These are phyloP conservation scores for Grapholita molesta DNA, from an alignment of 1,140 invertebrate genomes.

Conservation along the genomic window DNA sequence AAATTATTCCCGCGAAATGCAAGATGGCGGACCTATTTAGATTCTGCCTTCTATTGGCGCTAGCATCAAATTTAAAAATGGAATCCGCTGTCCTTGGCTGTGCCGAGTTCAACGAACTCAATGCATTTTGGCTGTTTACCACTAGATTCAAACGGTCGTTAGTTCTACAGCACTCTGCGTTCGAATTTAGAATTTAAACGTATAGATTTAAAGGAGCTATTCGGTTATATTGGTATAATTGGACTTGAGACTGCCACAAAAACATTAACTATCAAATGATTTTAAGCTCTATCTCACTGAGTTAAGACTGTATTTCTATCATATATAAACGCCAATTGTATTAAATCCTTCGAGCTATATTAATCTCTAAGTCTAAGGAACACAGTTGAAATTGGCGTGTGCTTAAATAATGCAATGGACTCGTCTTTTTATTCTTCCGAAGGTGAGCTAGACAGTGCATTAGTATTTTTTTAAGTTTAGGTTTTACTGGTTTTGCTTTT, in stretches of 20 bases:
- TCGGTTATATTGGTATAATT: slow-evolving; percentile 27
- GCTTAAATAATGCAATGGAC: not conserved
- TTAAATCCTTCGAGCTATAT: not conserved
- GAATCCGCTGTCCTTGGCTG: slow-evolving; percentile 75
- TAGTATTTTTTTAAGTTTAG: slow-evolving; percentile 14
- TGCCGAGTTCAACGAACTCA: slow-evolving; percentile 70
- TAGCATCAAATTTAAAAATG: slow-evolving; percentile 74
- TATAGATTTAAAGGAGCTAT: slow-evolving; percentile 28
- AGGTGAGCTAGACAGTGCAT: slow-evolving; percentile 14
- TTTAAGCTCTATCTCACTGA: slow-evolving; percentile 30
- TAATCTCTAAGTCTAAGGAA: not conserved
- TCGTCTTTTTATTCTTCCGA: not conserved
- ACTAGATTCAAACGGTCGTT: slow-evolving; percentile 42
- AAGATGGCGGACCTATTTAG: slow-evolving; percentile 48
- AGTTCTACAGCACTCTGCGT: slow-evolving; percentile 26
- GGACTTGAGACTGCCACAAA: slow-evolving; percentile 32
- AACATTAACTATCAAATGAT: slow-evolving; percentile 35
- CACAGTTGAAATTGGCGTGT: not conserved
- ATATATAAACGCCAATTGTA: not conserved
- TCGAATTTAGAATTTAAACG: slow-evolving; percentile 38
- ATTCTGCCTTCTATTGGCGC: slow-evolving; percentile 57
- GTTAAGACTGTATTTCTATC: not conserved
- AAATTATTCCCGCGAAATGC: slow-evolving; percentile 34
- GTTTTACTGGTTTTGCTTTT: not conserved
- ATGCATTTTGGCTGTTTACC: slow-evolving; percentile 73